These are phyloP conservation scores for Melanotaenia trifasciata DNA, from an alignment of 2,797 vertebrate genomes.

Conservation along the genomic window DNA sequence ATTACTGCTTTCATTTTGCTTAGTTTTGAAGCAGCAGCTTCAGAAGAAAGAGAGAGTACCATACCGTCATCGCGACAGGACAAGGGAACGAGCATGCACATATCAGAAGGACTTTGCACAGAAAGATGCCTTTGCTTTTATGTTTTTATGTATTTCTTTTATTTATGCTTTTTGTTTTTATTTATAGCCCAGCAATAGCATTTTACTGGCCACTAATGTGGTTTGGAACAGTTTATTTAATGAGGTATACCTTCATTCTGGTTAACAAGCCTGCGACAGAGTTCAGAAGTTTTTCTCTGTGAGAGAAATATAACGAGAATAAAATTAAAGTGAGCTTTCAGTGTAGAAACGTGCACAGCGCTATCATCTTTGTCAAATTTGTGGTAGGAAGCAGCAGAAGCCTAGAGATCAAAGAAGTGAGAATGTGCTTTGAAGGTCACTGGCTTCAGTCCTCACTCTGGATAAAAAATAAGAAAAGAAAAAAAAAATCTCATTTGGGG, in stretches of 20 bases:
- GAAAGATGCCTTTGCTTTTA: neutral
- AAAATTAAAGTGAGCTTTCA: constrained; percentile 54
- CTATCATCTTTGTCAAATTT: constrained; percentile 52
- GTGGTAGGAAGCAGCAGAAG: constrained; percentile 39
- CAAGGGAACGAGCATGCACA: neutral
- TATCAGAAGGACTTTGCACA: neutral
- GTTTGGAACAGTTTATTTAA: constrained; percentile 27
- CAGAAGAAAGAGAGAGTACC: no score
- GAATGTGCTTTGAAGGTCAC: constrained; percentile 73
- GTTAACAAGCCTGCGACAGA: constrained; percentile 43
- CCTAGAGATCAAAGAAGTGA: constrained; percentile 60
- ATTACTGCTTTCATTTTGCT: no score
- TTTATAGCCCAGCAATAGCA: neutral
- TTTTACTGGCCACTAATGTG: constrained; percentile 5
- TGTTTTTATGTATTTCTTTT: neutral
- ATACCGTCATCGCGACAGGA: no score
- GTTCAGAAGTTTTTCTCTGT: constrained; percentile 32
- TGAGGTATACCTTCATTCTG: constrained; percentile 36
- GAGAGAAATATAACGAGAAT: constrained; percentile 25
- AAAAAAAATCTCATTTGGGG: constrained; percentile 61
- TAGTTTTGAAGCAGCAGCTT: no score
- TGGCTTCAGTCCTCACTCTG: constrained; percentile 57
- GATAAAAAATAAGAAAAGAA: constrained; percentile 51
- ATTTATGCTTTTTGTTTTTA: neutral
- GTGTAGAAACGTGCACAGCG: constrained; percentile 37